Percentiles rank a stretch among this genome's conserved stretches.
These are phyloP conservation scores for Heliconius ismenius DNA, from an alignment of 2,888 invertebrate species.

Conservation along the genomic window DNA sequence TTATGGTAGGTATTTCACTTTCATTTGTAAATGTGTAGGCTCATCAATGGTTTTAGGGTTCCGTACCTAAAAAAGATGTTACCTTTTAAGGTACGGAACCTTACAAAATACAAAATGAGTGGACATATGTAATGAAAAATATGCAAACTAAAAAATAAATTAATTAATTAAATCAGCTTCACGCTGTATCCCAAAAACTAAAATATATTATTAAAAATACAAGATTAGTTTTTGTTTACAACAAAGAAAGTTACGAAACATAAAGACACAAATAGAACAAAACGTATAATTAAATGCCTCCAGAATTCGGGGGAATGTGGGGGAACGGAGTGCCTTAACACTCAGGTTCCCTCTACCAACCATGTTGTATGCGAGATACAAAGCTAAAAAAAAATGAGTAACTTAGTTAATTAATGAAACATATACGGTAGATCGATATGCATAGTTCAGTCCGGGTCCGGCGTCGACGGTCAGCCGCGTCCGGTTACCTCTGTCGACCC, in stretches of 20 bases:
- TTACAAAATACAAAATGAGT: too few relatives aligned
- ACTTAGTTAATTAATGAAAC: slow-evolving; percentile 7
- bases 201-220: too few relatives aligned
- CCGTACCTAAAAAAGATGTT: too few relatives aligned
- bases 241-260: too few relatives aligned
- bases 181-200: too few relatives aligned
- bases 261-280: too few relatives aligned
- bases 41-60: too few relatives aligned
- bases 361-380: not conserved
- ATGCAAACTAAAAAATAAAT: too few relatives aligned
- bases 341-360: not conserved
- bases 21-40: slow-evolving; percentile 4
- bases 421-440: slow-evolving; percentile 43
- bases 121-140: too few relatives aligned
- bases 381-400: not conserved
- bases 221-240: too few relatives aligned
- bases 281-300: not conserved
- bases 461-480: slow-evolving; percentile 66
- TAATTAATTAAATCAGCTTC: too few relatives aligned
- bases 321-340: not conserved
- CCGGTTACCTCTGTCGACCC: slow-evolving; percentile 56
- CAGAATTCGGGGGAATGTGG: not conserved
- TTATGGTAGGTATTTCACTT: slow-evolving; percentile 28
- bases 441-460: slow-evolving; percentile 54
- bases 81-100: too few relatives aligned